A percentile compares a stretch with the other conserved stretches of the same genome.
These are phyloP conservation scores for Limnephilus auricula DNA, from an alignment of 2,888 invertebrate genomes.

Conservation along the genomic window DNA sequence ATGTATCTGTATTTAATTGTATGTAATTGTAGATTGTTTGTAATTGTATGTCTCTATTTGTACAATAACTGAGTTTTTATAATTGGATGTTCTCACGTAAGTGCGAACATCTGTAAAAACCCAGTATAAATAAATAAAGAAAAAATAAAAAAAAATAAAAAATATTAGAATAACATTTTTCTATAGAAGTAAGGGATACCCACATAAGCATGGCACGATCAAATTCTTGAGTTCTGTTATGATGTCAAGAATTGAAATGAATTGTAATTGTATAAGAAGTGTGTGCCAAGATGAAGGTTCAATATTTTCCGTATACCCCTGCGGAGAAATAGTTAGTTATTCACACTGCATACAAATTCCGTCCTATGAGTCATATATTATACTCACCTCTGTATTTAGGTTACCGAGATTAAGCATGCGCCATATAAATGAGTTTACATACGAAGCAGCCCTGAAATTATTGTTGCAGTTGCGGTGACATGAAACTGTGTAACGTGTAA, in stretches of 20 bases:
- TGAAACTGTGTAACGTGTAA: background rate
- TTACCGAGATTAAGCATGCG: background rate
- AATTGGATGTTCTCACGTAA: too few relatives aligned
- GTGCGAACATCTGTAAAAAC: too few relatives aligned
- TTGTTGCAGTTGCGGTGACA: background rate
- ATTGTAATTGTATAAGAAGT: background rate
- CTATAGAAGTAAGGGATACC: background rate
- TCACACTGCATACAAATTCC: background rate
- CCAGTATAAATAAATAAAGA: too few relatives aligned
- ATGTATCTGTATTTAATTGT: too few relatives aligned
- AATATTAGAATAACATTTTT: too few relatives aligned
- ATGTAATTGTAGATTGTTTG: too few relatives aligned
- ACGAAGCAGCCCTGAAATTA: background rate
- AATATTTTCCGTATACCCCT: background rate
- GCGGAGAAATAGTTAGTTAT: background rate
- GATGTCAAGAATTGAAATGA: background rate
- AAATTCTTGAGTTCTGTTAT: background rate
- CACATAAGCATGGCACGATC: background rate
- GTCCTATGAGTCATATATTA: background rate
- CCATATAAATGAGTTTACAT: background rate
- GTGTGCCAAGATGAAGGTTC: background rate
- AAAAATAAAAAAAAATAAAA: too few relatives aligned
- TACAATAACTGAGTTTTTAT: too few relatives aligned
- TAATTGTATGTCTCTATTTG: too few relatives aligned
- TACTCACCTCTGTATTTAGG: background rate